Conservation (phyloP, 2,888 invertebrate genomes). For the Boloria euphrosyne region DNA sequence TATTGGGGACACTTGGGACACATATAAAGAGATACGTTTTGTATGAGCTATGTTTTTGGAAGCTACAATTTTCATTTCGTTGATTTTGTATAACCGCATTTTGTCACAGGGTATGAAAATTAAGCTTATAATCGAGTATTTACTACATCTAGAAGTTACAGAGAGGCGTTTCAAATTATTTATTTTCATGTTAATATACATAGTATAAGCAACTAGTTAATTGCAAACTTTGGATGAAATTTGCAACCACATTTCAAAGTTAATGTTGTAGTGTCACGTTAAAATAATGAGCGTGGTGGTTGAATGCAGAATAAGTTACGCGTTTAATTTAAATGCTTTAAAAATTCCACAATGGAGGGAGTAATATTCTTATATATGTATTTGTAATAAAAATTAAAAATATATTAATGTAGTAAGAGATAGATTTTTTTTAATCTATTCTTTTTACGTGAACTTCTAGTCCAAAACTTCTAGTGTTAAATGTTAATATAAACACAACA, state of each 20-base stretch:
- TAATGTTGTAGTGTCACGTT: constrained; percentile 70
- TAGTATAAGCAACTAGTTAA: constrained; percentile 74
- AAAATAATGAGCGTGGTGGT: constrained; percentile 64
- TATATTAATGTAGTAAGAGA: no score
- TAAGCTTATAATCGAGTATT: constrained; percentile 44
- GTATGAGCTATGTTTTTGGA: constrained; percentile 49
- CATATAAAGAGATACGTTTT: constrained; percentile 50
- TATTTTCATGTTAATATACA: constrained; percentile 63
- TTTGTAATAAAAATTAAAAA: neutral
- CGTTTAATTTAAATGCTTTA: constrained; percentile 33
- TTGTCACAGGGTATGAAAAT: constrained; percentile 59
- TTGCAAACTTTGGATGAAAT: constrained; percentile 75
- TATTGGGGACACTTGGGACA: constrained; percentile 63
- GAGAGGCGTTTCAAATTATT: constrained; percentile 73
- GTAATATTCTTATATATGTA: constrained; percentile 1
- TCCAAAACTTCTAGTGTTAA: no score
- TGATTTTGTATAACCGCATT: constrained; percentile 33
- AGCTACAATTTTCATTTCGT: constrained; percentile 51
- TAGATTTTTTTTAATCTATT: neutral
- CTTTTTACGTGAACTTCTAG: no score
- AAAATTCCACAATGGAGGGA: constrained; percentile 14
- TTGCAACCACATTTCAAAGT: constrained; percentile 74
- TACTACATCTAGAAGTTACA: neutral
- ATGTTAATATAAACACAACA: neutral
- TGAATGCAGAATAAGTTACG: constrained; percentile 44